Evolutionary conservation across 2,797 vertebrate genomes (phyloP), one percentile per base, ranked within the genome.

Genomic region (Gymnothorax javanicus): DNA sequence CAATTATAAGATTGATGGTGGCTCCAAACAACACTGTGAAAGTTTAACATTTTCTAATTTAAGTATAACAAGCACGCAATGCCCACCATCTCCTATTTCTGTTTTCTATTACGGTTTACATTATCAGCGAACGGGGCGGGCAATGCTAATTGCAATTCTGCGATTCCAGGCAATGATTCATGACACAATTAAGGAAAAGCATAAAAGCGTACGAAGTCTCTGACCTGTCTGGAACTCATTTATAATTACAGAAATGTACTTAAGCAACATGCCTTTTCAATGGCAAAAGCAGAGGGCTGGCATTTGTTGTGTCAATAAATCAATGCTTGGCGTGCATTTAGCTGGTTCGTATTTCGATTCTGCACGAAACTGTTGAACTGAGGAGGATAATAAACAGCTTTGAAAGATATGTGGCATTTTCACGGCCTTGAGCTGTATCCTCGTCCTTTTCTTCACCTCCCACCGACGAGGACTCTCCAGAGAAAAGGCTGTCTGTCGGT

Each of bases 381-480:
- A 54, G 75, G 17, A 15, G 50, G 75, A 79, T 17, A 52, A 52
- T 79, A 27, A 82, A 58, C 56, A 11, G 58, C 7, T 33, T 33
- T 59, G 56, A 83, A n/a, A 83, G 82, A 58, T 60, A 27, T 33
- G 57, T 33, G 57, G 57, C 58, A 57, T 27, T 83, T 27, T 83
- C 82, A 8, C 12, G 15, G 50, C 54, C 56, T 59, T 15, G 56
- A 43, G 82, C 60, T 33, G 57, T n/a, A 2, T 0, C 33, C 12
- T 15, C 75, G 2, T 9, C 57, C 73, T 27, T 33, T 85, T 25
- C 73, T 17, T 6, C 2, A 17, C 56, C 57, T 59, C 58, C 58
- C 73, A 43, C 71, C 50, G 71, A 79, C 5, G 56, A 52, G 27
- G 20, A 25, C 84, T 85, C 54, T 73, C 84, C 84, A 43, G 23